Conservation (phyloP, 2,888 invertebrate species). For the Conomelus anceps region DNA sequence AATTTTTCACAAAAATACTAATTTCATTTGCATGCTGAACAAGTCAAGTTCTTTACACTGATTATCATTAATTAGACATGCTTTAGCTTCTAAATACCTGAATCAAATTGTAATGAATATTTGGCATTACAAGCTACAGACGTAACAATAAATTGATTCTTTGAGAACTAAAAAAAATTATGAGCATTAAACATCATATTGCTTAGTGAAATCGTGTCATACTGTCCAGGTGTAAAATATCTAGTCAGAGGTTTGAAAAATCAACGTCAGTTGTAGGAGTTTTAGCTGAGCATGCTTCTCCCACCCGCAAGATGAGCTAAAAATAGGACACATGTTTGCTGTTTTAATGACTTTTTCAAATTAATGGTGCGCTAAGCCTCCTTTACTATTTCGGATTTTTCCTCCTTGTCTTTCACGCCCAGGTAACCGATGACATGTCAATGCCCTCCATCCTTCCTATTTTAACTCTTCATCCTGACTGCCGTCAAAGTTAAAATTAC, state of each 20-base stretch:
- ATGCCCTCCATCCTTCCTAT: neutral
- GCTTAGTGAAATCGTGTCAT: no score
- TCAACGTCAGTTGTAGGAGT: neutral
- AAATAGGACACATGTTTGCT: neutral
- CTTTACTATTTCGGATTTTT: neutral
- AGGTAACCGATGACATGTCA: neutral
- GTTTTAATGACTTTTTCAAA: neutral
- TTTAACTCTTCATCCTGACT: neutral
- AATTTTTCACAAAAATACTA: no score
- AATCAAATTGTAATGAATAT: no score
- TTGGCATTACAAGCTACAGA: no score
- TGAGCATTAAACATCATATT: no score
- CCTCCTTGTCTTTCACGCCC: neutral
- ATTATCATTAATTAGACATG: no score
- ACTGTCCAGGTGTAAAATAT: neutral
- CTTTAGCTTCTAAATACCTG: no score
- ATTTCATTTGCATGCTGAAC: no score
- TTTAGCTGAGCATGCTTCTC: neutral
- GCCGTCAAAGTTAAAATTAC: neutral
- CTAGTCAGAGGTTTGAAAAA: neutral
- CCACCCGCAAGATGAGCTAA: neutral
- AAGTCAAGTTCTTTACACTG: no score
- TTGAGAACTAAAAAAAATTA: no score
- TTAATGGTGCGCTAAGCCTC: neutral
- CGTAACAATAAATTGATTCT: no score